Evolutionary conservation across 2,113 vertebrate genomes (phyloP), one percentile per base, ranked within the genome.

Genomic region (Pipra filicauda): DNA sequence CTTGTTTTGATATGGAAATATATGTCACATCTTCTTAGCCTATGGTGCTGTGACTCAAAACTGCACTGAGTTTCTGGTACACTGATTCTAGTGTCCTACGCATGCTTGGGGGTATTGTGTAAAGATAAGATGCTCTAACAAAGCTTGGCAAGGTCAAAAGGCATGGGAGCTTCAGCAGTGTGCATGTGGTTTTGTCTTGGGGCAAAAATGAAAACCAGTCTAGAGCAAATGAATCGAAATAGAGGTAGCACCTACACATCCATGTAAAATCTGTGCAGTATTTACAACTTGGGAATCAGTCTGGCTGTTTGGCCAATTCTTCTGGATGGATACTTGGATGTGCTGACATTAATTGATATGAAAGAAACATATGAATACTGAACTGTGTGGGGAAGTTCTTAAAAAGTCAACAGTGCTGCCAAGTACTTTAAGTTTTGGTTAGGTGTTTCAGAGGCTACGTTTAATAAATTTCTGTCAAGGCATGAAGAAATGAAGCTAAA

Each of bases 1-100:
- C 71, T 86, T 97, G 75, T 98, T 98, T 97, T 96, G 91, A 97
- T 96, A 97, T 97, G 96, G 95, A 98, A 98, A 96, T 97, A 91
- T 33, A 95, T 96, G 93, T 97, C 95, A 97, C 95, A 96, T 97
- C 96, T 97, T 97, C 88, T 94, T 95, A 98, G 96, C 81, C 92
- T 92, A 94, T 92, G 77, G 89, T 93, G 78, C 92, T 97, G 88
- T 91, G 96, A 97, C 97, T 98, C 84, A 95, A 92, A 96, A 91
- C 85, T 96, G 76, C 67, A 51, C 72, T 69, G 48, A 52, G 94
- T 96, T 97, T 97, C 90, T 89, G 87, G 73, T 79, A 94, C 78
- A 70, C 88, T 95, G 90, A 88, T 85, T 96, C 94, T 80, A 96
- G 89, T 96, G 96, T 97, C 93, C 86, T 77, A 48, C 1, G 49